Evolutionary conservation across 2,797 vertebrate genomes (phyloP).

Genomic region (Fistularia commersonii): DNA sequence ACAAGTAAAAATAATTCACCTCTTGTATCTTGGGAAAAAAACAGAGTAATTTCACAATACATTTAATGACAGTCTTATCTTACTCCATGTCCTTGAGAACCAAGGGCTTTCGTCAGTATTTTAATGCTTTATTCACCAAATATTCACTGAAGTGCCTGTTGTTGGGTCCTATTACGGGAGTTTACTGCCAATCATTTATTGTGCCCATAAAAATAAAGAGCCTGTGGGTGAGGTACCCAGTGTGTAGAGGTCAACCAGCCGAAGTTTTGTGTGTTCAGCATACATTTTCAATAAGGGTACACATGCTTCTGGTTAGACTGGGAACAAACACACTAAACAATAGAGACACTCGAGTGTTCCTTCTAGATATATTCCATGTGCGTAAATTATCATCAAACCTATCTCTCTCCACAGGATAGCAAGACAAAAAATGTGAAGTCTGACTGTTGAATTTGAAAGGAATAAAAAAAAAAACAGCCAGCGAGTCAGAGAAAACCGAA

Average conservation of each 20-base stretch:
- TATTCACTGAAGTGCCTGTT: constrained; percentile 17
- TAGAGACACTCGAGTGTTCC: constrained; percentile 44
- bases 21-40: constrained; percentile 14
- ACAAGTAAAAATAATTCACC: constrained; percentile 27
- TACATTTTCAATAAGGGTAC: constrained; percentile 35
- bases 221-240: constrained; percentile 28
- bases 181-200: constrained; percentile 29
- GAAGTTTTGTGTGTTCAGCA: constrained; percentile 38
- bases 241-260: constrained; percentile 27
- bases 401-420: constrained; percentile 26
- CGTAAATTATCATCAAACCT: constrained; percentile 41
- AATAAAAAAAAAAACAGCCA: constrained; percentile 31
- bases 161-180: constrained; percentile 21
- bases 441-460: constrained; percentile 26
- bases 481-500: constrained; percentile 21
- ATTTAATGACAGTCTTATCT: constrained; percentile 28
- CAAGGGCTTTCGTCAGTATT: constrained; percentile 9
- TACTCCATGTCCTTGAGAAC: background rate
- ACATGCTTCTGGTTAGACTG: constrained; percentile 54
- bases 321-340: constrained; percentile 60
- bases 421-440: constrained; percentile 33
- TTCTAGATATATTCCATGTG: constrained; percentile 36
- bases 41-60: constrained; percentile 8
- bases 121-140: constrained; percentile 17
- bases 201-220: constrained; percentile 37